These are phyloP conservation scores for Drosophila prostipennis DNA, from an alignment of 2,888 invertebrate genomes.

Conservation along the genomic window DNA sequence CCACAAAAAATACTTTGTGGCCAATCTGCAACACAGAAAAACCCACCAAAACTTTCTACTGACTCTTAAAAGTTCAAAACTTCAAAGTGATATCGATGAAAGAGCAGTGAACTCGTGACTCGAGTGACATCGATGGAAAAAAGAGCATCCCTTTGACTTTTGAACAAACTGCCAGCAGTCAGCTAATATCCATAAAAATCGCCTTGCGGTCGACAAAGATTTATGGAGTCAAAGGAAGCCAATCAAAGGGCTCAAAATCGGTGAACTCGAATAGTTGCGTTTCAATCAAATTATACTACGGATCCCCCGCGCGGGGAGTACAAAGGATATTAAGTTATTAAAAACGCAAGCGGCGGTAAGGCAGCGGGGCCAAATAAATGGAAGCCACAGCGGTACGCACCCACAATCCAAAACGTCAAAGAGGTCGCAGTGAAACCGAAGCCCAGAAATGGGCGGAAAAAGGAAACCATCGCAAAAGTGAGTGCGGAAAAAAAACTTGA, in stretches of 20 bases:
- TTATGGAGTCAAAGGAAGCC: constrained; percentile 32
- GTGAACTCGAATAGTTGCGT: constrained; percentile 57
- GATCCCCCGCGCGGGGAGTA: constrained; percentile 46
- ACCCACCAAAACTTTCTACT: constrained; percentile 4
- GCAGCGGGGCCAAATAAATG: neutral
- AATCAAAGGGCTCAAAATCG: constrained; percentile 53
- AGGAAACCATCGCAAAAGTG: constrained; percentile 35
- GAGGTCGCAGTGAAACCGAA: constrained; percentile 31
- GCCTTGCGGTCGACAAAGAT: constrained; percentile 23
- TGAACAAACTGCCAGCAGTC: constrained; percentile 13
- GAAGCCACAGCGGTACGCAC: constrained; percentile 1
- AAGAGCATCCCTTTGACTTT: constrained; percentile 30
- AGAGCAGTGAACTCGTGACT: constrained; percentile 25
- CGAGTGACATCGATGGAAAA: constrained; percentile 20
- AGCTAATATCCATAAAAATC: constrained; percentile 28
- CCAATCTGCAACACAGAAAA: constrained; percentile 4
- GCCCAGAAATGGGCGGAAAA: constrained; percentile 18
- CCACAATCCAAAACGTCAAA: constrained; percentile 15
- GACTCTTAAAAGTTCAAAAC: constrained; percentile 26
- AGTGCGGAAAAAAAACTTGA: constrained; percentile 43
- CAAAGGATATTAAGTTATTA: constrained; percentile 76
- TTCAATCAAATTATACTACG: constrained; percentile 72
- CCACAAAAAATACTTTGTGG: constrained; percentile 1
- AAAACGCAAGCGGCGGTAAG: constrained; percentile 41
- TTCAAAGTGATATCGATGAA: constrained; percentile 38